Evolutionary conservation across 2,888 invertebrate species (phyloP), one percentile per base, ranked within the genome.

Genomic region (Drosophila bunnanda): DNA sequence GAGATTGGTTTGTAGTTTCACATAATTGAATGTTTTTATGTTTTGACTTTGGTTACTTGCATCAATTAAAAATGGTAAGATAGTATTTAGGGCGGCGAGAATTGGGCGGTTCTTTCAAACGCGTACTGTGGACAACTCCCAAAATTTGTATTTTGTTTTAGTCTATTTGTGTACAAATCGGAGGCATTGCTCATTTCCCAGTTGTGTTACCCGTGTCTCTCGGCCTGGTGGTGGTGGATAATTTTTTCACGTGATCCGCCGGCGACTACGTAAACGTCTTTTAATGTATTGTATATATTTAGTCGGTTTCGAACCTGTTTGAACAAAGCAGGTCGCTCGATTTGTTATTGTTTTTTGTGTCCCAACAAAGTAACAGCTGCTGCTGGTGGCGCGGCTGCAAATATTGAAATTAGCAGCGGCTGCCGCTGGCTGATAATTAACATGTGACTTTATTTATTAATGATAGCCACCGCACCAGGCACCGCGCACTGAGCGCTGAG

Each of bases 271-370:
- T 71, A 76, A 81, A 77, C 65, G 66, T 60, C 68, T 82, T 72
- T 70, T 53, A 70, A 64, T 77, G 68, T 85, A 70, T 79, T 73
- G 65, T 75, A 64, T 65, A 68, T 79, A 67, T 77, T 80, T 73
- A 77, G 70, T 62, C 78, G 64, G 52, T 56, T 69, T 77, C 69
- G 80, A 86, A 85, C 88, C 88, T 78, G 84, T 85, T 88, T 87
- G 83, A 68, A 69, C 72, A 80, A 82, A 81, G 81, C 75, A 77
- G 64, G 72, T 75, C 82, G 50, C 34, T 50, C 41, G 34, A 64
- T 65, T 50, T 65, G 50, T 62, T 60, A 50, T 64, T 64, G 60
- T 64, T 36, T 52, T 58, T 55, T 54, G 17, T 38, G 48, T 53
- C 64, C 41, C 64, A 56, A 44, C 32, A 53, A 25, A 22, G 50